Evolutionary conservation across 2,888 invertebrate genomes (phyloP).

Genomic region (Acronicta leporina): DNA sequence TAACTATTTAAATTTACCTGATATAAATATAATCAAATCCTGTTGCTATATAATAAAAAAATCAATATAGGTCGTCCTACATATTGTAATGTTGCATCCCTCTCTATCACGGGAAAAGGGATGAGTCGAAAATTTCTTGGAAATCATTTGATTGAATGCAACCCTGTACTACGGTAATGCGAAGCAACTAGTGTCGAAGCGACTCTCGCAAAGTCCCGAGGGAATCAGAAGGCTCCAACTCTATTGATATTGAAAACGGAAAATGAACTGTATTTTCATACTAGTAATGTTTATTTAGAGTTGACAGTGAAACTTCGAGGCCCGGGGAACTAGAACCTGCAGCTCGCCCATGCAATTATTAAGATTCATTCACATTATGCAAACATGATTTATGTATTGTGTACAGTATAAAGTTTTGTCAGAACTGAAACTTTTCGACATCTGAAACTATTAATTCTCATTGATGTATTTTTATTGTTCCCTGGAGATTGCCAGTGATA

Average conservation of each 20-base stretch:
- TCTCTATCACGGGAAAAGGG: slow-evolving; percentile 15
- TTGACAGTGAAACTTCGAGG: slow-evolving; percentile 2
- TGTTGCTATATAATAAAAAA: slow-evolving; percentile 10
- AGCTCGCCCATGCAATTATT: slow-evolving; percentile 38
- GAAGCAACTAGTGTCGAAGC: slow-evolving; percentile 51
- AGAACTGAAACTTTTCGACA: neutral
- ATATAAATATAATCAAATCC: neutral
- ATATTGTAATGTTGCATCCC: slow-evolving; percentile 26
- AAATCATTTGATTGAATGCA: slow-evolving; percentile 31
- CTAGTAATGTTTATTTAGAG: slow-evolving; percentile 18
- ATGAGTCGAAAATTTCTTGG: slow-evolving; percentile 32
- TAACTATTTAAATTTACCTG: neutral
- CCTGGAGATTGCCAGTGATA: neutral
- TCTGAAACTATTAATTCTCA: neutral
- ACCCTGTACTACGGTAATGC: slow-evolving; percentile 41
- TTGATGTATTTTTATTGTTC: neutral
- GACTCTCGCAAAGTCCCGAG: slow-evolving; percentile 6
- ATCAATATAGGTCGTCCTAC: slow-evolving; percentile 26
- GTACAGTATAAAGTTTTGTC: slow-evolving; percentile 4
- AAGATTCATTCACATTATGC: slow-evolving; percentile 39
- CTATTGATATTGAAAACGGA: slow-evolving; percentile 7
- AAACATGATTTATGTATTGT: slow-evolving; percentile 29
- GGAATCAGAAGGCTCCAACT: slow-evolving; percentile 38
- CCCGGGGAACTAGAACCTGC: slow-evolving; percentile 33
- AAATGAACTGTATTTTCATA: slow-evolving; percentile 32